Conservation (phyloP, 2,797 vertebrate species). For the Capromys pilorides region DNA sequence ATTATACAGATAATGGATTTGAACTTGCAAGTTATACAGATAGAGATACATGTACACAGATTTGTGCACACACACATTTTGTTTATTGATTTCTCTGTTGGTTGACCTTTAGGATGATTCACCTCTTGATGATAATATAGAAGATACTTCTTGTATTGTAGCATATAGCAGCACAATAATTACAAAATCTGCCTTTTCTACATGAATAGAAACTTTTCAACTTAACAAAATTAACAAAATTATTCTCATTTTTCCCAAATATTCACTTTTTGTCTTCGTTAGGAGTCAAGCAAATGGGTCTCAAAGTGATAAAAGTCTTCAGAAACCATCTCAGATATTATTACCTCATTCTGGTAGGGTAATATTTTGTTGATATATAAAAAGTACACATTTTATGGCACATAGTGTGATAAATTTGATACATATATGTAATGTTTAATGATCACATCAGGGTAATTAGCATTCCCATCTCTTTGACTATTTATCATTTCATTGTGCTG, state of each 20-base stretch:
- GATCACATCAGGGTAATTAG: not conserved
- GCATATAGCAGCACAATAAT: constrained; percentile 72
- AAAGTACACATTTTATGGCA: not conserved
- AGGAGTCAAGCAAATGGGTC: not conserved
- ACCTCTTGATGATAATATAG: not conserved
- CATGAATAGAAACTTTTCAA: constrained; percentile 69
- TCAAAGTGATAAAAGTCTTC: not conserved
- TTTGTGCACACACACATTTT: not conserved
- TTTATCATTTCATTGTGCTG: not conserved
- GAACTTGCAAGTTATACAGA: too few species aligned
- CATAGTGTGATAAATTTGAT: not conserved
- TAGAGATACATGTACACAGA: not conserved
- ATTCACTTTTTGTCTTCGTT: constrained; percentile 57
- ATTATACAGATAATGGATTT: not conserved
- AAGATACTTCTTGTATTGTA: constrained; percentile 70
- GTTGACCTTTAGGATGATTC: not conserved
- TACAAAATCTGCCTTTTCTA: constrained; percentile 66
- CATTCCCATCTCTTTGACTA: not conserved
- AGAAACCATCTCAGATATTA: constrained; percentile 2
- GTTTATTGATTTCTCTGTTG: not conserved
- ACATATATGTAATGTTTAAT: not conserved
- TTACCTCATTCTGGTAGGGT: not conserved
- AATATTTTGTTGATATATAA: not conserved
- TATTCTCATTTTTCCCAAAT: not conserved
- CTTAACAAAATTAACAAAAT: constrained; percentile 30